Evolutionary conservation across 2,113 vertebrate species (phyloP).

Genomic region (Apodemus sylvaticus): DNA sequence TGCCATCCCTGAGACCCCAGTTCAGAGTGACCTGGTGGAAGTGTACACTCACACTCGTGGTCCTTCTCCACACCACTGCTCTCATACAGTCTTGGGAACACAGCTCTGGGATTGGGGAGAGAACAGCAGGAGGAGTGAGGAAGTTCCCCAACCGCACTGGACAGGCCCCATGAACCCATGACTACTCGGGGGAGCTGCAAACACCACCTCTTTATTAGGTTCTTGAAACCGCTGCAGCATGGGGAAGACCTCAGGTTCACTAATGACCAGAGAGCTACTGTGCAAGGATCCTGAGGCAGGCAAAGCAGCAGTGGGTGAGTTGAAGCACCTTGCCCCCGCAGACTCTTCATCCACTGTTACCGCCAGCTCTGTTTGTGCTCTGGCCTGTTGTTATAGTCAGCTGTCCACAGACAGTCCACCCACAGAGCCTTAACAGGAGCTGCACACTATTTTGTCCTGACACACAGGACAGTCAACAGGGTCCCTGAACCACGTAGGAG

Average conservation of each 20-base stretch:
- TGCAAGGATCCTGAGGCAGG: conserved; percentile 89
- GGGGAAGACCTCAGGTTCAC: conserved; percentile 91
- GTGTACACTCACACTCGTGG: conserved; percentile 59
- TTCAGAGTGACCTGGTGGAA: fast-evolving
- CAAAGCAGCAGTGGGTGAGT: background rate
- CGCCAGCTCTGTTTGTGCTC: background rate
- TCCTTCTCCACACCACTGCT: fast-evolving
- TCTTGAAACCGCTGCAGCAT: conserved; percentile 90
- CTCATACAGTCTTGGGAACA: background rate
- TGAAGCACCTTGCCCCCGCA: background rate
- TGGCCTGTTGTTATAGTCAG: fast-evolving
- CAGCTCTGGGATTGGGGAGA: background rate
- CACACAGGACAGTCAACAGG: too few relatives aligned
- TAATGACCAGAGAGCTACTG: conserved; percentile 82
- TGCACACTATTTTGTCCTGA: too few relatives aligned
- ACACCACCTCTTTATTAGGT: conserved; percentile 89
- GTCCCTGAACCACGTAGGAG: too few relatives aligned
- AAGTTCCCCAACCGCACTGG: background rate
- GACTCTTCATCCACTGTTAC: background rate
- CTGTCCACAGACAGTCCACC: fast-evolving
- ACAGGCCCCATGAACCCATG: background rate
- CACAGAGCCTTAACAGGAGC: background rate
- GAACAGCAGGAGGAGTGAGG: fast-evolving
- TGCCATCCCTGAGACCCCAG: background rate
- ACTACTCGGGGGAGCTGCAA: conserved; percentile 84